These are phyloP conservation scores for Aphelocoma californica DNA, from an alignment of 2,797 vertebrate genomes.

Conservation along the genomic window DNA sequence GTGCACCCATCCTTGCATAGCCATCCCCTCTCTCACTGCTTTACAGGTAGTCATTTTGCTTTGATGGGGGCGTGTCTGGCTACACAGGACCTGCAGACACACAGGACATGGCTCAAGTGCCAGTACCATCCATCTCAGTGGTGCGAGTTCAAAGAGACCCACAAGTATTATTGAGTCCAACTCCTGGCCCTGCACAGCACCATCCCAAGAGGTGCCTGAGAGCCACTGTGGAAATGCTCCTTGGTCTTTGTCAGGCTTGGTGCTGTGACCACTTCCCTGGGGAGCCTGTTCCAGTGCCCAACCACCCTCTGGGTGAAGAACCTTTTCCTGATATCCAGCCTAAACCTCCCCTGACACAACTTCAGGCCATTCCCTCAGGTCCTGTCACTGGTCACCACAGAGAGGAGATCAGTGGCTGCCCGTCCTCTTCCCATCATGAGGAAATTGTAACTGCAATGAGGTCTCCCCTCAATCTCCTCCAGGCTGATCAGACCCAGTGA, in stretches of 20 bases:
- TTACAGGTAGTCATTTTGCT: not conserved
- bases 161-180: not conserved
- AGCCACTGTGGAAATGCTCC: not conserved
- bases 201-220: not conserved
- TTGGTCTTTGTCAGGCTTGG: accelerated
- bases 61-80: not conserved
- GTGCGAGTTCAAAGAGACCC: not conserved
- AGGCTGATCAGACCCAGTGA: not conserved
- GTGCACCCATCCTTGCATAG: not conserved
- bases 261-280: not conserved
- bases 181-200: not conserved
- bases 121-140: not conserved
- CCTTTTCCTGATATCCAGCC: not conserved
- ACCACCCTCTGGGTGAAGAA: accelerated
- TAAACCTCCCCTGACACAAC: accelerated
- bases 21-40: not conserved
- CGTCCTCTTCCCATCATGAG: accelerated
- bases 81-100: not conserved
- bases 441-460: accelerated
- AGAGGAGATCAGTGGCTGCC: not conserved
- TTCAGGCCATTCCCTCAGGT: not conserved
- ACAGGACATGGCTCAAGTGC: not conserved
- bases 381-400: not conserved
- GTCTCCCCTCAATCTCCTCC: not conserved
- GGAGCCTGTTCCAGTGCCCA: not conserved